Evolutionary conservation across 1,140 invertebrate genomes (phyloP), one percentile per base, ranked within the genome.

Genomic region (Drosophila albomicans): DNA sequence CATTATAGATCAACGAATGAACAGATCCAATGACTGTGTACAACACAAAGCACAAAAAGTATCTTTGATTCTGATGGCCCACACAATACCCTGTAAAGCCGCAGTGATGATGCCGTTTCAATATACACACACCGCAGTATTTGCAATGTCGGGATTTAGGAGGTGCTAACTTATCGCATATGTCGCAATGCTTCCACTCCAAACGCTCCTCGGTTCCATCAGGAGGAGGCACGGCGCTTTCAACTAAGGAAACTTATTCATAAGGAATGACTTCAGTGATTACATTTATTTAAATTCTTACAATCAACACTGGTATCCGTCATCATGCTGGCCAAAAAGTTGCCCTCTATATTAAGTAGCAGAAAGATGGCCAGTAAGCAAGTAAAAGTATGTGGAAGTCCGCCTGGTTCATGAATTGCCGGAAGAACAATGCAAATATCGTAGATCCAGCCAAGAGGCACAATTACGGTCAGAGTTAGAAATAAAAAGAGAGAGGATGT

Each of bases 81-180:
- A 99, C 94, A 92, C 98, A 99, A 90, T 96, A 96, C 5, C 96
- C 96, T 13, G 96, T 96, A 92, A 99, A 99, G 30, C 96, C 95
- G 91, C 98, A 99, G 91, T 99, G 98, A 93, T 99, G 98, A 92
- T 99, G 98, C 75, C 98, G 94, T 91, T 98, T 98, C 15, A 98
- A 91, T 45, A 99, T 96, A 89, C 98, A 99, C 15, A 93, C 92
- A 73, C 94, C 92, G 84, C 98, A 99, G 32, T 93, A 94, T 57
- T 94, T 93, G 87, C 98, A 99, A 92, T 99, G 98, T 95, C 97
- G 98, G 0, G 97, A 96, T 73, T 98, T 93, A n/a, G 97, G 97
- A n/a, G 98, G 98, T 2, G 95, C 93, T 16, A 96, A 85, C 11
- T 94, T 93, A 90, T 98, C 96, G 32, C 89, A 89, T 0, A 30